These are phyloP conservation scores for Venusia cambrica DNA, from an alignment of 2,888 invertebrate genomes.

Conservation along the genomic window DNA sequence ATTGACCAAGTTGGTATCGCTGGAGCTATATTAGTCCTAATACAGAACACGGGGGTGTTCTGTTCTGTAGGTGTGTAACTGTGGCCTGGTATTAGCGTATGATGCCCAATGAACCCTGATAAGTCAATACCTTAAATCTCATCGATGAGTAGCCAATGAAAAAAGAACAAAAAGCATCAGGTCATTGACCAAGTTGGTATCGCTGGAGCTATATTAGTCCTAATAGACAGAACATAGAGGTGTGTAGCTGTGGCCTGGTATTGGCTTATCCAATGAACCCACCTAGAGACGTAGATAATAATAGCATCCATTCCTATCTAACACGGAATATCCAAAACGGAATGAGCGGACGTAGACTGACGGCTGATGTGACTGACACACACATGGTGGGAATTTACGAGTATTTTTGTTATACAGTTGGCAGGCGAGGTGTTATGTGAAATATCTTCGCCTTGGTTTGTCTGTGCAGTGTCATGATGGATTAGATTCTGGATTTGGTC, in stretches of 20 bases:
- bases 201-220: no score
- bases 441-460: conserved; percentile 3
- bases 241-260: background rate
- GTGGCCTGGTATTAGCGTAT: no score
- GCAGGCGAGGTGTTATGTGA: conserved; percentile 1
- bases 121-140: no score
- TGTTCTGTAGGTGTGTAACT: no score
- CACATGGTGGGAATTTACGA: conserved; percentile 10
- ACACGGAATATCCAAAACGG: conserved; percentile 1
- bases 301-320: conserved; percentile 3
- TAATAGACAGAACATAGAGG: background rate
- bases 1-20: no score
- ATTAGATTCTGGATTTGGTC: no score
- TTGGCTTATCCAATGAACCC: conserved; percentile 1
- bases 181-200: no score
- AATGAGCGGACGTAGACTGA: conserved; percentile 8
- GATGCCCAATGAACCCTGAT: no score
- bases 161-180: no score
- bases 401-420: conserved; percentile 10
- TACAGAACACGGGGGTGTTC: no score
- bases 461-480: background rate
- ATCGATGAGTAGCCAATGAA: no score
- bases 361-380: conserved; percentile 19
- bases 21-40: no score
- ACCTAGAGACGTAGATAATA: conserved; percentile 7